Evolutionary conservation across 2,888 invertebrate species (phyloP).

Genomic region (Tuta absoluta): DNA sequence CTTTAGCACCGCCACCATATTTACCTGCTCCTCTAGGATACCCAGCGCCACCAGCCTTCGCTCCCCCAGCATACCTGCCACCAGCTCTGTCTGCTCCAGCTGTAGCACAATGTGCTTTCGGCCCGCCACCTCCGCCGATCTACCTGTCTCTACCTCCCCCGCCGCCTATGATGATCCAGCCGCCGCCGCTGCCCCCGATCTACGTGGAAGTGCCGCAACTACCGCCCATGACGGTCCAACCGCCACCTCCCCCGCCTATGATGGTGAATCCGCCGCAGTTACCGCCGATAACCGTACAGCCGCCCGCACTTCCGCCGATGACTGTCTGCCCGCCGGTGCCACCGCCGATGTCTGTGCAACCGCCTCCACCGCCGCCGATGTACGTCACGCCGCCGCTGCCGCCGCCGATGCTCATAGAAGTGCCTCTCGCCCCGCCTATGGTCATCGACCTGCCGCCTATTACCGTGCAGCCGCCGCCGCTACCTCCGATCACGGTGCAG

Average conservation of each 20-base stretch:
- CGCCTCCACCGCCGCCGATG: constrained; percentile 57
- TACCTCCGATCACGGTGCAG: constrained; percentile 67
- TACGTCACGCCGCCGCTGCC: constrained; percentile 56
- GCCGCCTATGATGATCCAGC: constrained; percentile 52
- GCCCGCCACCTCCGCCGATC: constrained; percentile 45
- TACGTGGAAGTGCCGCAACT: constrained; percentile 56
- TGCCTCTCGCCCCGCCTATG: constrained; percentile 58
- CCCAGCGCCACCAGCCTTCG: background rate
- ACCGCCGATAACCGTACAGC: constrained; percentile 58
- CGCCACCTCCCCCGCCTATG: constrained; percentile 55
- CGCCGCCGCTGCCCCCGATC: constrained; percentile 56
- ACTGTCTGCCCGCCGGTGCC: constrained; percentile 57
- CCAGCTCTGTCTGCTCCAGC: background rate
- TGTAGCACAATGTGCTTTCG: background rate
- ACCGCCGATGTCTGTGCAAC: constrained; percentile 59
- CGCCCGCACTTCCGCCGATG: constrained; percentile 57
- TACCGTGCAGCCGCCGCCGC: constrained; percentile 64
- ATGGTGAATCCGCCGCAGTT: constrained; percentile 52
- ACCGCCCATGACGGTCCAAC: constrained; percentile 57
- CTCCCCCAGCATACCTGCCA: background rate
- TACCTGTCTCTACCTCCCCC: constrained; percentile 63
- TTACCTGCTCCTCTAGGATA: constrained; percentile 31
- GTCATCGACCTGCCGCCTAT: constrained; percentile 63
- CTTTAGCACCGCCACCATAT: constrained; percentile 27
- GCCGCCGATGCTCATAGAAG: constrained; percentile 62